Base-by-base conservation (phyloP, 2,888 invertebrate genomes). In the Gastracanthus pulcherrimus region DNA sequence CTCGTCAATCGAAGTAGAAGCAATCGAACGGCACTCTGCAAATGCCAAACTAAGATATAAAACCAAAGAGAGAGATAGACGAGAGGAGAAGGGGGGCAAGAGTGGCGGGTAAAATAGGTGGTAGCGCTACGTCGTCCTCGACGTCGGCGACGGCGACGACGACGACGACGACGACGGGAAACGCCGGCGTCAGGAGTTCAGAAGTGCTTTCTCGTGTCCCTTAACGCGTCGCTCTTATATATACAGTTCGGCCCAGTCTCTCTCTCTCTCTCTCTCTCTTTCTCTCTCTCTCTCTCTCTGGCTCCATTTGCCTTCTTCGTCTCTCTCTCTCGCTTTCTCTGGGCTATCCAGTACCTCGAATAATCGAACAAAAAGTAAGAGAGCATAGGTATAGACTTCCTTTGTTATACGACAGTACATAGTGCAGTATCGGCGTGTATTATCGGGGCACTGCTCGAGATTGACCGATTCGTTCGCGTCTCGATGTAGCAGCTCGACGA, bases 131-230 rank as follows among this genome's bases (percentile, higher is more conserved):
- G 67, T 19, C 79, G 60, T 13, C 19, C 13, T 29, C 70, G 38
- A 23, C n/a, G 70, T 19, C 36, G 70, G 5, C 60, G 60, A 45
- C 48, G 36, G n/a, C n/a, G n/a, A n/a, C n/a, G n/a, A 31, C 66
- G 74, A 16, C 58, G 66, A 41, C 60, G 76, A n/a, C 58, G 76
- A 9, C 67, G 64, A 58, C 58, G 70, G 62, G 69, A 70, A 71
- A 62, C 64, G 72, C 84, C 86, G 85, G 84, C 87, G 87, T 87
- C 87, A 88, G 86, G 87, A 89, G 88, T 90, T 89, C 87, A 90
- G 88, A 90, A 91, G 91, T 91, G 91, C 91, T 91, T 91, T 91
- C 90, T 86, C 91, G 87, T 91, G 91, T 91, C 91, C 89, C 90
- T 90, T 91, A 91, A 91, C 89, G 89, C 87, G 86, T 31, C 29